Evolutionary conservation across 2,113 vertebrate genomes (phyloP), one percentile per base, ranked within the genome.

Genomic region (Tinamus guttatus): DNA sequence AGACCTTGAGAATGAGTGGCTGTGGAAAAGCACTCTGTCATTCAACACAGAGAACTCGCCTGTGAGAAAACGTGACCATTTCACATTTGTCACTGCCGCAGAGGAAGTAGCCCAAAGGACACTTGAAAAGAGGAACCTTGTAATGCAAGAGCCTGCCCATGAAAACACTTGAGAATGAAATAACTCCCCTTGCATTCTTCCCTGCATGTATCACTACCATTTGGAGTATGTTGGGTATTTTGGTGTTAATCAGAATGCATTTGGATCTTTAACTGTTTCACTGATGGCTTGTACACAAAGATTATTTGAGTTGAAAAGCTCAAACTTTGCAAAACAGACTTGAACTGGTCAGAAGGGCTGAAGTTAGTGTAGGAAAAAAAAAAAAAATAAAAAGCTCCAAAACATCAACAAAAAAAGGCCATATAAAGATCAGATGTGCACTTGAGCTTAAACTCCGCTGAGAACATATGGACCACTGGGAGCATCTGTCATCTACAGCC

Each of bases 401-500:
- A 80, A 3, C 43, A 77, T 68, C 52, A 54, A 62, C 36, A 93
- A 81, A 62, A 41, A 94, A 81, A 62, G 49, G 36, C 32, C 17
- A 87, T 95, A 86, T 54, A 79, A 91, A 94, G 30, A 73, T 30
- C 2, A 1, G 40, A 36, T 85, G 59, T 54, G 67, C 40, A 51
- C 59, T 95, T 81, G 74, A 63, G 67, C 67, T 94, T 89, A 73
- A 88, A 84, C 71, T 84, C 80, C 14, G 1, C 69, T 40, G 77
- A 92, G 65, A 90, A 75, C 69, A 93, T 70, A 89, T 10, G 67
- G 84, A 84, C 92, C 70, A 85, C 58, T 93, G 74, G 93, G 43
- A 95, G 68, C 93, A 95, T 91, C 84, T 95, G 93, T 76, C 91
- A 89, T 70, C 81, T 87, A 77, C 75, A 74, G 89, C 84, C 81